Base-by-base conservation (phyloP, 2,113 vertebrate species). In the Girardinichthys multiradiatus region DNA sequence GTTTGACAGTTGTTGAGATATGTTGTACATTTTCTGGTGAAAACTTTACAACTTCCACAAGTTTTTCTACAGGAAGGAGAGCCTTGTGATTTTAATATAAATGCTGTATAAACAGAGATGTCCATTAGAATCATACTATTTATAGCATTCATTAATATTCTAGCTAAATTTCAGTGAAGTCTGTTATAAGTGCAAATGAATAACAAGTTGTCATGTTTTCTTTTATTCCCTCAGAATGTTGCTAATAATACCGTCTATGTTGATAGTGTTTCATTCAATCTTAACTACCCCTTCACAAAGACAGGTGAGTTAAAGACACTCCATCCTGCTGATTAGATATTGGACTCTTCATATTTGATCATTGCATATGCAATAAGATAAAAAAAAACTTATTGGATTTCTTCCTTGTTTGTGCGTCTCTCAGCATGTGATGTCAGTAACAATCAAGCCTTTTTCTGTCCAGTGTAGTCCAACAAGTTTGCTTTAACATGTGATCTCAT, bases 241-340 rank as follows among this genome's bases (percentile, higher is more conserved):
- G 33, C 69, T 0, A 3, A 71, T 0, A 79, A 90, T 2, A 29
- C 1, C 0, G 87, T 78, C 70, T 93, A 76, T 37, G 86, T 92
- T 2, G 11, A 74, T 5, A 0, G 17, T 0, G 3, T 94, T 59
- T 35, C 81, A 8, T 86, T 92, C 58, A 0, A 1, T 0, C 27
- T 94, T 35, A 0, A 0, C 19, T 94, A 93, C 70, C 24, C 89
- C 30, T 82, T 92, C 0, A 9, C 0, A n/a, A 10, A 26, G 17
- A 39, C 27, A 70, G 62, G 94, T 94, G 89, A 74, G 86, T 60
- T 57, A 4, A 3, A 33, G 4, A 19, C 58, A 4, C 19, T 67
- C 64, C 8, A 11, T n/a, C n/a, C 26, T 51, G 1, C 21, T 26
- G 10, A 29, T 9, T 10, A 72, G 9, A 29, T 9, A 19, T 45